Percentiles rank a stretch among this genome's conserved stretches.
Conservation (phyloP, 2,797 vertebrate species). For the Centropyge bicolor region DNA sequence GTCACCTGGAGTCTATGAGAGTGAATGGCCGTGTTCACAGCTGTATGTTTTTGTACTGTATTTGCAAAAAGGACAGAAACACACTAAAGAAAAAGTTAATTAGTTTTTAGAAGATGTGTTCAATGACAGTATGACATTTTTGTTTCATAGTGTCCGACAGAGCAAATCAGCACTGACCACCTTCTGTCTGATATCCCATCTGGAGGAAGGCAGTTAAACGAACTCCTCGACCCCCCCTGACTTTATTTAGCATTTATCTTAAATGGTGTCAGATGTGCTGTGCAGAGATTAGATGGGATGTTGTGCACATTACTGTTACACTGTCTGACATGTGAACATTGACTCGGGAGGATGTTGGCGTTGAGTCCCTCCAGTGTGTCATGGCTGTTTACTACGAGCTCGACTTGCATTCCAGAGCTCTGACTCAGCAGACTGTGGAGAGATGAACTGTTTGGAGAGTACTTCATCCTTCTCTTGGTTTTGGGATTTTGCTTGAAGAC, state of each 20-base stretch:
- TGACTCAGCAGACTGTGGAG: neutral
- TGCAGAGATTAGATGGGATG: neutral
- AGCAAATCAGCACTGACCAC: too few relatives aligned
- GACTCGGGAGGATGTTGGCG: neutral
- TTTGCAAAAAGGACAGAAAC: neutral
- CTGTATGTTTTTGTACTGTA: neutral
- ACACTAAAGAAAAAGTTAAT: neutral
- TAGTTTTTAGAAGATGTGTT: neutral
- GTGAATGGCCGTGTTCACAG: neutral
- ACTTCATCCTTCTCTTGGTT: neutral
- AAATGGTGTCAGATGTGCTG: conserved; percentile 11
- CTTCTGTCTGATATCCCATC: too few relatives aligned
- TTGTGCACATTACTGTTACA: conserved; percentile 12
- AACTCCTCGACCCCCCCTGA: neutral
- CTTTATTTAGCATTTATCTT: conserved; percentile 1
- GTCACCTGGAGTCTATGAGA: conserved; percentile 9
- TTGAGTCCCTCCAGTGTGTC: neutral
- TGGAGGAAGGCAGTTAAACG: neutral
- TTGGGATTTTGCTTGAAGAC: neutral
- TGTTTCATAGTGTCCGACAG: too few relatives aligned
- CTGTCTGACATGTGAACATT: too few relatives aligned
- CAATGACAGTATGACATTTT: neutral
- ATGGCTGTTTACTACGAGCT: neutral
- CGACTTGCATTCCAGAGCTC: neutral
- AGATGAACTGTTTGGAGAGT: neutral